Conservation (phyloP, 1,140 invertebrate species). For the Pseudomyrmex sp. region DNA sequence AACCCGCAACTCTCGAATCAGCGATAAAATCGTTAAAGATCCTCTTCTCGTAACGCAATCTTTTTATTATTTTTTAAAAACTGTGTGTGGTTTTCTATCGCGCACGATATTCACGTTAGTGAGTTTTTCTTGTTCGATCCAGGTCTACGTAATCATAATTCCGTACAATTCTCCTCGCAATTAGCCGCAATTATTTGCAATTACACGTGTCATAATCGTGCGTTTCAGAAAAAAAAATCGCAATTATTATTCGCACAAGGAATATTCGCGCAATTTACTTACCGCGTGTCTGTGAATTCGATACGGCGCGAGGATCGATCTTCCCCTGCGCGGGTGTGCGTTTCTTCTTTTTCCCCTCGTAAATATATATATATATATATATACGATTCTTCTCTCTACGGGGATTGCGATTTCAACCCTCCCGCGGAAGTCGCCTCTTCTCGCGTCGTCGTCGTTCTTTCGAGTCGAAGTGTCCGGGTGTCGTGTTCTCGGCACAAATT, state of each 20-base stretch:
- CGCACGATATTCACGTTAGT: neutral
- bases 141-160: conserved; percentile 1
- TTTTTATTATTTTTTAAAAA: neutral
- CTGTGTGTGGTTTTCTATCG: neutral
- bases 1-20: too few species aligned
- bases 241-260: conserved; percentile 4
- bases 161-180: conserved; percentile 5
- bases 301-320: neutral
- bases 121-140: neutral
- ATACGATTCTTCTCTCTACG: neutral
- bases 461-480: neutral
- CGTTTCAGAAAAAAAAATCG: conserved; percentile 5
- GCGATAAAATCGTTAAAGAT: too few species aligned
- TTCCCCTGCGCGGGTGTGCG: neutral
- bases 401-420: neutral
- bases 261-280: conserved; percentile 1
- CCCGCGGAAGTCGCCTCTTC: neutral
- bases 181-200: conserved; percentile 7
- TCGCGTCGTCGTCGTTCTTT: too few species aligned
- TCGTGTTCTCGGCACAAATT: conserved; percentile 45
- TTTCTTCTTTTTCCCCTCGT: conserved; percentile 13
- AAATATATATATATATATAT: too few species aligned
- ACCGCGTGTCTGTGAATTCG: conserved; percentile 17
- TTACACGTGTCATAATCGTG: neutral
- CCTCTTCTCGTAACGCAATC: neutral